phyloP scores from a whole-genome alignment of 2,797 vertebrate species.

The Malurus splendens region DNA sequence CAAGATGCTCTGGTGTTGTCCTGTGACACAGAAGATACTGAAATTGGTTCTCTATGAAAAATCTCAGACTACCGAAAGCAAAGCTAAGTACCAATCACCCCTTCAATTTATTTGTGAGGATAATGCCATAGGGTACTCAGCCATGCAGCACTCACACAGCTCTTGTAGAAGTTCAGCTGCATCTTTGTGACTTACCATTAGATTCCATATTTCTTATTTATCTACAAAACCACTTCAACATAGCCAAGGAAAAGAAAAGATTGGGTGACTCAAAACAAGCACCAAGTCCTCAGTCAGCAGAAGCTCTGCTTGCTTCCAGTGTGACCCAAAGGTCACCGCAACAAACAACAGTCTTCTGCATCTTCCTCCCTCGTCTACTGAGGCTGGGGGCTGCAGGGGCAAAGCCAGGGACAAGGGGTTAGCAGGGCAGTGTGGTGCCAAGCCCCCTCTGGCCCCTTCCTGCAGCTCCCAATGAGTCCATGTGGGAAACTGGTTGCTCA shows the following conservation, averaged over 20 bases:
- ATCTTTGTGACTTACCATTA: neutral
- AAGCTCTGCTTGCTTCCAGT: neutral
- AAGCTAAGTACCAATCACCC: neutral
- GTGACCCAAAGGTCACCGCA: neutral
- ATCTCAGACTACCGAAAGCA: neutral
- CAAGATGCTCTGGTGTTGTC: neutral
- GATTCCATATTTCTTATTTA: neutral
- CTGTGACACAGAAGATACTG: neutral
- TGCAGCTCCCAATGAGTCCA: neutral
- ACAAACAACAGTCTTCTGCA: neutral
- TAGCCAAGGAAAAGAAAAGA: neutral
- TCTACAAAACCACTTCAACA: neutral
- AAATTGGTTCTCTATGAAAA: neutral
- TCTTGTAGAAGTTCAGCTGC: neutral
- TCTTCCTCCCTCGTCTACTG: neutral
- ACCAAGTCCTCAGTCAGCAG: neutral
- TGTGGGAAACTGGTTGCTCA: neutral
- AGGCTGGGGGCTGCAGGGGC: accelerated
- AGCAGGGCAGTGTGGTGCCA: accelerated
- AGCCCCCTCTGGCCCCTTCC: neutral
- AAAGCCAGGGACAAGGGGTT: neutral
- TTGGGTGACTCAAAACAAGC: neutral
- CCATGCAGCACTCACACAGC: neutral
- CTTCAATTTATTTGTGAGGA: neutral
- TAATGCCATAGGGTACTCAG: neutral